phyloP scores from a whole-genome alignment of 2,888 invertebrate genomes.

The Acleris laterana region DNA sequence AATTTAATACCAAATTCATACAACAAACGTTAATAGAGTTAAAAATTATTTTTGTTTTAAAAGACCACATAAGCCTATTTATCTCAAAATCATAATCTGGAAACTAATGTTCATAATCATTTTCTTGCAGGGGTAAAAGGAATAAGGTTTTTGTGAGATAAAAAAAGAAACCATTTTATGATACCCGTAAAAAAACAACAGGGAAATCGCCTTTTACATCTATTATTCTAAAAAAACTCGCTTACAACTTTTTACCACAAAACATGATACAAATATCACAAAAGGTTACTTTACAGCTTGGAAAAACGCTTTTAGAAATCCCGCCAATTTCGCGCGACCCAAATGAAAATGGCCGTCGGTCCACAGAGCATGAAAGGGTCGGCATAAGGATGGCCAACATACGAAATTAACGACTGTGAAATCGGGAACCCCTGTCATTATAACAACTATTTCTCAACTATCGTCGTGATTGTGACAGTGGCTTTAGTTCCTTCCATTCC shows the following conservation, averaged over 20 bases:
- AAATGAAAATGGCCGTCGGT: constrained; percentile 15
- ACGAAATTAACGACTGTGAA: constrained; percentile 46
- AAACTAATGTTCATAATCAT: too few species aligned
- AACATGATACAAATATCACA: neutral
- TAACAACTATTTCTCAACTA: constrained; percentile 34
- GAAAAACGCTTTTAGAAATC: neutral
- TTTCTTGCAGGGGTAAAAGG: too few species aligned
- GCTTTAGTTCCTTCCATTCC: too few species aligned
- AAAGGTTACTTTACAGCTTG: neutral
- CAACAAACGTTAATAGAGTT: neutral
- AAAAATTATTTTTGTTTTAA: neutral
- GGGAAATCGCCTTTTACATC: too few species aligned
- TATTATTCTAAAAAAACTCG: too few species aligned
- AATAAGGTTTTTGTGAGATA: too few species aligned
- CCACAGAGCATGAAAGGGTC: constrained; percentile 28
- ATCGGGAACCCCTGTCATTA: constrained; percentile 39
- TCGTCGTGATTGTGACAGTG: constrained; percentile 17
- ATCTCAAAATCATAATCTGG: too few species aligned
- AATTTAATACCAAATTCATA: too few species aligned
- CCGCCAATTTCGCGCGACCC: neutral
- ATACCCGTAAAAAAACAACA: too few species aligned
- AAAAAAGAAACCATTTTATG: too few species aligned
- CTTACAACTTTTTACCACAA: too few species aligned
- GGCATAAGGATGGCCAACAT: constrained; percentile 23
- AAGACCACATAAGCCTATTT: too few species aligned